These are phyloP conservation scores for Kryphioiulus occultus DNA, from an alignment of 2,888 invertebrate species.

Conservation along the genomic window DNA sequence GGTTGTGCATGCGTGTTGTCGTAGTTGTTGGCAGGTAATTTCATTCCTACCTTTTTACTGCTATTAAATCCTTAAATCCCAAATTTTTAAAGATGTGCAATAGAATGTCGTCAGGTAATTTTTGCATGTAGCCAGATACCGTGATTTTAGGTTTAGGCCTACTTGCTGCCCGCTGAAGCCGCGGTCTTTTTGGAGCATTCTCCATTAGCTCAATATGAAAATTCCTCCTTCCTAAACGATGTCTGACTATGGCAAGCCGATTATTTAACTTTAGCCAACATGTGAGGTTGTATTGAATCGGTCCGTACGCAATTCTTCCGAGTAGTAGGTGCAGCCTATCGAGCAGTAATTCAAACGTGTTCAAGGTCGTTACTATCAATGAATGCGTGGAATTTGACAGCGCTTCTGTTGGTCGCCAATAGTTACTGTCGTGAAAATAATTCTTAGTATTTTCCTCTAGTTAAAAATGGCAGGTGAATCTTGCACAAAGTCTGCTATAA, in stretches of 20 bases:
- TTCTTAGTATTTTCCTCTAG: no score
- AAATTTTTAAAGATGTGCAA: background rate
- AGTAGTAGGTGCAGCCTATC: no score
- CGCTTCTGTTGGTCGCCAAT: no score
- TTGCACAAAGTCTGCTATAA: background rate
- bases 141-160: background rate
- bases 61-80: background rate
- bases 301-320: no score
- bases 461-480: background rate
- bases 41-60: slow-evolving; percentile 18
- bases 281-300: no score
- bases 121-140: background rate
- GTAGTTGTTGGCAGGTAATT: background rate
- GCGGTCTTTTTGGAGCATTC: background rate
- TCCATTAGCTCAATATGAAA: no score
- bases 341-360: no score
- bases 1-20: background rate
- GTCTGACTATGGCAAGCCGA: no score
- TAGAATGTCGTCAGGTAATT: slow-evolving; percentile 24
- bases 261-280: no score
- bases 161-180: background rate
- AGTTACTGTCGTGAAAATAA: no score
- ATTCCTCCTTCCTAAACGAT: background rate
- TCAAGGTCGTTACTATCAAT: no score
- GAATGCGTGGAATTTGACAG: no score